Percentiles rank a stretch among this genome's conserved stretches.
Evolutionary conservation across 2,888 invertebrate species (phyloP).

Genomic region (Standfussiana lucernea): DNA sequence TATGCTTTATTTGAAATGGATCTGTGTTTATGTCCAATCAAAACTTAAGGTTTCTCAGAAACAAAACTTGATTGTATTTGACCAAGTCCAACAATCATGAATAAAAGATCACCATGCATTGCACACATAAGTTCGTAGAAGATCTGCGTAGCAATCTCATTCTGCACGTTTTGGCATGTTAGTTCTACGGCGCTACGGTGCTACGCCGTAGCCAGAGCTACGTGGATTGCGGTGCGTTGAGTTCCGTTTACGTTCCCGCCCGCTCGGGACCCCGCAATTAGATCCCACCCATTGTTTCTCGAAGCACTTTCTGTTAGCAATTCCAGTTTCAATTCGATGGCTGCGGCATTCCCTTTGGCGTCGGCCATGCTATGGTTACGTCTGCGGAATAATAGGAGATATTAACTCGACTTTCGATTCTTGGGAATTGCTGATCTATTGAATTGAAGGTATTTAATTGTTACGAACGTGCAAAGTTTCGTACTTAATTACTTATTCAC

Average conservation of each 20-base stretch:
- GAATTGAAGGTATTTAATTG: slow-evolving; percentile 51
- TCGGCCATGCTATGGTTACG: slow-evolving; percentile 56
- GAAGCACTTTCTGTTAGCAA: slow-evolving; percentile 79
- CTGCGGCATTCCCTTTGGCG: slow-evolving; percentile 73
- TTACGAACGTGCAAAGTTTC: slow-evolving; percentile 48
- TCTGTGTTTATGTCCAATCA: not conserved
- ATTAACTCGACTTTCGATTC: slow-evolving; percentile 60
- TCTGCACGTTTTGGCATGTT: slow-evolving; percentile 56
- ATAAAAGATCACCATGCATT: not conserved
- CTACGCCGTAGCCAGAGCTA: slow-evolving; percentile 65
- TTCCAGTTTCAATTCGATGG: slow-evolving; percentile 76
- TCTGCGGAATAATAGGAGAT: slow-evolving; percentile 63
- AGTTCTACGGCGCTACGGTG: slow-evolving; percentile 54
- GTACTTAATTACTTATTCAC: slow-evolving; percentile 50
- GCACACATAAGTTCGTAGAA: not conserved
- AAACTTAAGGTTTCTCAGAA: not conserved
- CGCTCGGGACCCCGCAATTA: slow-evolving; percentile 71
- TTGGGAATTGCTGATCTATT: slow-evolving; percentile 55
- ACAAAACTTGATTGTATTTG: slow-evolving; percentile 5
- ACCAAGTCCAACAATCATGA: slow-evolving; percentile 1
- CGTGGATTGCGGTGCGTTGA: slow-evolving; percentile 71
- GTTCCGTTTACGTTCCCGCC: slow-evolving; percentile 71
- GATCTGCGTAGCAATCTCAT: slow-evolving; percentile 62
- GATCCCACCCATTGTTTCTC: slow-evolving; percentile 79
- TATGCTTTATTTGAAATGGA: not conserved